Base-by-base conservation (phyloP, 2,797 vertebrate genomes). In the Brachyalestes nurse region DNA sequence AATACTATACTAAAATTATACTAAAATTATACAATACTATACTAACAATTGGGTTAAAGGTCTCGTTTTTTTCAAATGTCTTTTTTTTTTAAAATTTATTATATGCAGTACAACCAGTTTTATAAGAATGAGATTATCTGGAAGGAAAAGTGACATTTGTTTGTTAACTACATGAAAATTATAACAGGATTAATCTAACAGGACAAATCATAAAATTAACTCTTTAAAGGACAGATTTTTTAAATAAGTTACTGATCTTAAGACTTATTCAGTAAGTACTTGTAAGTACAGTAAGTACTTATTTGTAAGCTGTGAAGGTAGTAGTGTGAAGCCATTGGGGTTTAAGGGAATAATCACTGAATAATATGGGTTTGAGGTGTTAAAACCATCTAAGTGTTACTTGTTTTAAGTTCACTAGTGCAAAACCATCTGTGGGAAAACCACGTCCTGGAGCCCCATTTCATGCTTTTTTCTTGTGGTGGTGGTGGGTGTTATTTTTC, bases 401-500 rank as follows among this genome's bases (percentile, higher is more conserved):
- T 67, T 65, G 17, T 7, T n/a, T 19, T 45, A 42, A 1, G n/a
- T 47, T 70, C 7, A n/a, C 5, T 3, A 42, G 12, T 47, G 40
- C n/a, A 45, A 47, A 70, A 70, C 21, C 25, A n/a, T 17, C 13
- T 72, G 25, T 72, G 51, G 55, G 23, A 72, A 72, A 57, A 34
- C 34, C 34, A 16, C 25, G 8, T 51, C 38, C 61, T 62, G 12
- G 13, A 21, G 34, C n/a, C 66, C 77, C 61, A 73, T 79, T 64
- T 60, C 49, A 62, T 53, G 60, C 17, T 57, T 34, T 64, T 72
- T 70, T 78, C 19, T 42, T 65, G 61, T 81, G 77, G 12, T 81
- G 77, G 12, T 81, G 38, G 64, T 80, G 38, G 72, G 51, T 72
- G 51, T 57, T 71, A 53, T 55, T 57, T 72, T 55, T 72, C 70